Evolutionary conservation across 1,140 invertebrate genomes (phyloP).

Genomic region (Acyrthosiphon pisum): DNA sequence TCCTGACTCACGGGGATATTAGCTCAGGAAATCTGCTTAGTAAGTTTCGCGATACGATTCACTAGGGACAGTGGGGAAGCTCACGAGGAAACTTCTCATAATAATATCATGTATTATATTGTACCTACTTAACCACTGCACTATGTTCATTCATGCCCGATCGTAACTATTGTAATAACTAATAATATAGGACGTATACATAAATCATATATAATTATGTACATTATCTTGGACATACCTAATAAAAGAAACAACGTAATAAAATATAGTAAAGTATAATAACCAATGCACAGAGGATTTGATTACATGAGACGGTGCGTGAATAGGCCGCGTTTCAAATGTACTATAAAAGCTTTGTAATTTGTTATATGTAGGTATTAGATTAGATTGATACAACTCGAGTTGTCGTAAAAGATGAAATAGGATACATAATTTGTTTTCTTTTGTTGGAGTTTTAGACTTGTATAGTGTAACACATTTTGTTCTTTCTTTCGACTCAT

Average conservation of each 20-base stretch:
- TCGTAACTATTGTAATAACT: too few relatives aligned
- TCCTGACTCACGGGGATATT: too few relatives aligned
- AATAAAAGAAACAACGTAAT: not conserved
- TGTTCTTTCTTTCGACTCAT: not conserved
- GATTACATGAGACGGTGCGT: not conserved
- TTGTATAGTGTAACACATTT: not conserved
- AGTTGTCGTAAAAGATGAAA: not conserved
- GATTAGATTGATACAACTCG: not conserved
- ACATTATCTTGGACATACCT: not conserved
- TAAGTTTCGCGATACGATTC: too few relatives aligned
- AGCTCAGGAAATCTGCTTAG: too few relatives aligned
- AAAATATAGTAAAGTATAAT: too few relatives aligned
- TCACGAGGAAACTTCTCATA: too few relatives aligned
- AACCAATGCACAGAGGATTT: not conserved
- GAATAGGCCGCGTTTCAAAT: not conserved
- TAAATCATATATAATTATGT: too few relatives aligned
- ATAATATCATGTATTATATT: too few relatives aligned
- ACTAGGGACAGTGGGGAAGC: too few relatives aligned
- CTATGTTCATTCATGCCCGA: too few relatives aligned
- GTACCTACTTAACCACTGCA: too few relatives aligned
- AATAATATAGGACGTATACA: too few relatives aligned
- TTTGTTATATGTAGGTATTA: not conserved
- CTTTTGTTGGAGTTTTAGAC: conserved; percentile 9
- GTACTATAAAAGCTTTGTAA: not conserved
- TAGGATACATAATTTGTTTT: not conserved